A percentile compares a stretch with the other conserved stretches of the same genome.
Conservation (phyloP, 2,113 vertebrate genomes). For the Boulengeromyrus knoepffleri region DNA sequence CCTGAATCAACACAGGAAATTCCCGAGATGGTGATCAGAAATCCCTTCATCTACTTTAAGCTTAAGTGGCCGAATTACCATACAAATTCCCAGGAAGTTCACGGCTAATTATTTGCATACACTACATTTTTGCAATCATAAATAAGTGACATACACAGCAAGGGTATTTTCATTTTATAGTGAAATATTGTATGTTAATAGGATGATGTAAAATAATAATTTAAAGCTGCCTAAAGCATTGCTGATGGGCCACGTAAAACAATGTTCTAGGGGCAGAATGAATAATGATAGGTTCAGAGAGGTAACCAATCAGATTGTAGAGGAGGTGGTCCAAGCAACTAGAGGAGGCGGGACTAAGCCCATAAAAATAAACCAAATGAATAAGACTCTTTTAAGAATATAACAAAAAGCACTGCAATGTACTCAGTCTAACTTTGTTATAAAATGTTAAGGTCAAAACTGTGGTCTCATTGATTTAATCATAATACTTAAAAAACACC, state of each 20-base stretch:
- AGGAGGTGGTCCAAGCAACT: neutral
- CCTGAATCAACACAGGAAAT: neutral
- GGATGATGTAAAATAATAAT: neutral
- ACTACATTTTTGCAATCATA: neutral
- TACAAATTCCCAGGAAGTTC: neutral
- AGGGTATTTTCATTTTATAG: neutral
- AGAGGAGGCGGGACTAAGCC: neutral
- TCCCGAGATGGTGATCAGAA: neutral
- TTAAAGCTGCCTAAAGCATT: neutral
- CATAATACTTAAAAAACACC: neutral
- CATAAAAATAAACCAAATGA: neutral
- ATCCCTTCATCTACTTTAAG: neutral
- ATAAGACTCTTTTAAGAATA: neutral
- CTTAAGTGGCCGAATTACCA: neutral
- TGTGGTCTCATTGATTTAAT: neutral
- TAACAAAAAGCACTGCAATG: neutral
- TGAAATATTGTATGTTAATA: neutral
- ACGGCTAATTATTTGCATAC: neutral
- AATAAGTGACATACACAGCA: neutral
- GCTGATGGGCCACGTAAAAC: neutral
- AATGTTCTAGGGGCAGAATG: neutral
- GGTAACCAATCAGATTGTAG: neutral
- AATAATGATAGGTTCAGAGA: neutral
- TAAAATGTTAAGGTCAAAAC: neutral
- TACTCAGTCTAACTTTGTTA: neutral